These are phyloP conservation scores for Epicauta chinensis DNA, from an alignment of 1,140 invertebrate species.

Conservation along the genomic window DNA sequence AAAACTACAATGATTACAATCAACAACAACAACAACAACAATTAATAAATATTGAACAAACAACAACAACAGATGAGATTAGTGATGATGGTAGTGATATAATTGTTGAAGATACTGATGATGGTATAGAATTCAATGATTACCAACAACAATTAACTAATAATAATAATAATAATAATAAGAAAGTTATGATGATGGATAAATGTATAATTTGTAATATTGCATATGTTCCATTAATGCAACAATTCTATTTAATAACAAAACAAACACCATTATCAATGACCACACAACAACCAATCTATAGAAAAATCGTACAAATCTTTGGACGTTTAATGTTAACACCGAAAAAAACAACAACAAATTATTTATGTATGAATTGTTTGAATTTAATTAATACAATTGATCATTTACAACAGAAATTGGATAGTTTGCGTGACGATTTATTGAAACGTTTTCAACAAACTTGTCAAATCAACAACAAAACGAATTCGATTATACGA, in stretches of 20 bases:
- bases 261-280: constrained; percentile 33
- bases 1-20: no score
- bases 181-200: constrained; percentile 17
- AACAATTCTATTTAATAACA: constrained; percentile 36
- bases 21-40: no score
- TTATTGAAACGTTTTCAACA: constrained; percentile 17
- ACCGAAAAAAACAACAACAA: constrained; percentile 22
- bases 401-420: constrained; percentile 26
- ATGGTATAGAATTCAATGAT: constrained; percentile 33
- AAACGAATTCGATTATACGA: no score
- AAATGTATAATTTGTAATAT: constrained; percentile 35
- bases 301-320: constrained; percentile 29
- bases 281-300: constrained; percentile 36
- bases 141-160: constrained; percentile 9
- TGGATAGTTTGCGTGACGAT: constrained; percentile 18
- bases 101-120: constrained; percentile 38
- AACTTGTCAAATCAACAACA: constrained; percentile 5
- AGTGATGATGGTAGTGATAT: constrained; percentile 40
- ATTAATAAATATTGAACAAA: no score
- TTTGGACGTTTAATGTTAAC: no score
- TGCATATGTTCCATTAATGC: constrained; percentile 28
- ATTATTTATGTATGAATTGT: constrained; percentile 32
- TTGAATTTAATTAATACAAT: not conserved
- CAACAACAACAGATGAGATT: constrained; percentile 25
- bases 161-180: constrained; percentile 16